Percentiles rank a stretch among this genome's conserved stretches.
These are phyloP conservation scores for Nebria brevicollis DNA, from an alignment of 2,888 invertebrate species.

Conservation along the genomic window DNA sequence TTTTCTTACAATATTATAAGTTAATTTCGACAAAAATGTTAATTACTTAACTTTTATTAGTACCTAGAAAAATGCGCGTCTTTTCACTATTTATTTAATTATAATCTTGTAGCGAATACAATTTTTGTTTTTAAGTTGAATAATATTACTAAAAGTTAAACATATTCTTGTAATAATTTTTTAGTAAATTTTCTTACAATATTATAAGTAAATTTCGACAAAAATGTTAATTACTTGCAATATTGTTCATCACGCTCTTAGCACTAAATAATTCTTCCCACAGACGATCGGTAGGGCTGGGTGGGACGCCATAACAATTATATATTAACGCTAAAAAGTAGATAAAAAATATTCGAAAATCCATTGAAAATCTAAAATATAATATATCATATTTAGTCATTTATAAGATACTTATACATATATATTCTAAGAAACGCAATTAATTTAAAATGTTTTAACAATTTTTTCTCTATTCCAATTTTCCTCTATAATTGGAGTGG, in stretches of 20 bases:
- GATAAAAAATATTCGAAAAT: conserved; percentile 17
- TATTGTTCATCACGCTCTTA: conserved; percentile 41
- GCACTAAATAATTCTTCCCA: conserved; percentile 43
- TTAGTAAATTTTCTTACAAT: no score
- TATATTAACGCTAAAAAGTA: conserved; percentile 25
- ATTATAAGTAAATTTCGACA: neutral
- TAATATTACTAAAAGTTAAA: no score
- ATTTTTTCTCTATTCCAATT: neutral
- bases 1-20: no score
- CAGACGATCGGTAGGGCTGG: conserved; percentile 37
- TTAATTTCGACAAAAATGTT: neutral
- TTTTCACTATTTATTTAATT: no score
- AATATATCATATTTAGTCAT: neutral
- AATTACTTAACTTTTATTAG: conserved; percentile 19
- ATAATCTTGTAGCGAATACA: no score
- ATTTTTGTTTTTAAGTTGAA: no score
- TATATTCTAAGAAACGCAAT: no score
- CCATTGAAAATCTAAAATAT: conserved; percentile 22
- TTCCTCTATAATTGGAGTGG: no score
- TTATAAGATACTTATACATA: no score
- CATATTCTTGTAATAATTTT: no score
- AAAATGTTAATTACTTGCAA: conserved; percentile 36
- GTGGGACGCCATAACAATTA: conserved; percentile 33
- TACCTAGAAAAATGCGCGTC: no score
- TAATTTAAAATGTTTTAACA: neutral